Percentiles rank a stretch among this genome's conserved stretches.
Conservation (phyloP, 2,797 vertebrate species). For the Salmo trutta region DNA sequence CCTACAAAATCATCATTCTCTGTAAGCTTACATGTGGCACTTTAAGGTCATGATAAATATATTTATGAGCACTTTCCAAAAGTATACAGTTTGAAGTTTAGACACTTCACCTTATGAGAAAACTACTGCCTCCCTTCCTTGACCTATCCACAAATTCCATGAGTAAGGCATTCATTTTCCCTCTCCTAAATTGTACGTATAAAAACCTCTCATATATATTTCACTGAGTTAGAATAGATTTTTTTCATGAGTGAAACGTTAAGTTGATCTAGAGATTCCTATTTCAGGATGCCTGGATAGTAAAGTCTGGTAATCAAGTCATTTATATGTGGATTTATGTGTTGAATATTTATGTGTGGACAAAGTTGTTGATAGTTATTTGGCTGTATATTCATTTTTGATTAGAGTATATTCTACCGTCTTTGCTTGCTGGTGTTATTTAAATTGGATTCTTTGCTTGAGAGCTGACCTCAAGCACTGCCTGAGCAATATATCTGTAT, state of each 20-base stretch:
- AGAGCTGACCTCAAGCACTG: constrained; percentile 33
- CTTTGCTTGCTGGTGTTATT: constrained; percentile 24
- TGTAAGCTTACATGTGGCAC: constrained; percentile 51
- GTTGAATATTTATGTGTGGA: constrained; percentile 53
- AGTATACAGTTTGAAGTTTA: constrained; percentile 39
- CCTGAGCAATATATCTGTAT: constrained; percentile 52
- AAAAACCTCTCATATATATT: neutral
- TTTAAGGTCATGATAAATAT: constrained; percentile 59
- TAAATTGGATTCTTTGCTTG: constrained; percentile 23
- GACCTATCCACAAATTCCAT: constrained; percentile 16
- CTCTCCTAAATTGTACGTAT: neutral
- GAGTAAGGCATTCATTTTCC: neutral
- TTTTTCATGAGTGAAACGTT: neutral
- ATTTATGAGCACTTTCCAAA: constrained; percentile 54
- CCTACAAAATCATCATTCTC: constrained; percentile 58
- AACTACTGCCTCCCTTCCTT: constrained; percentile 29
- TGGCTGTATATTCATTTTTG: constrained; percentile 27
- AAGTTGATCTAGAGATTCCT: constrained; percentile 31
- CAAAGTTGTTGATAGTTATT: constrained; percentile 42
- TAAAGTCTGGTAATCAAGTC: constrained; percentile 47
- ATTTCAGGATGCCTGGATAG: constrained; percentile 56
- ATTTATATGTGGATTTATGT: constrained; percentile 55
- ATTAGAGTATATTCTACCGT: constrained; percentile 27
- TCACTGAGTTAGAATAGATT: neutral
- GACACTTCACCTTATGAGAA: constrained; percentile 33